Evolutionary conservation across 1,140 invertebrate species (phyloP).

Genomic region (Drosophila lowei): DNA sequence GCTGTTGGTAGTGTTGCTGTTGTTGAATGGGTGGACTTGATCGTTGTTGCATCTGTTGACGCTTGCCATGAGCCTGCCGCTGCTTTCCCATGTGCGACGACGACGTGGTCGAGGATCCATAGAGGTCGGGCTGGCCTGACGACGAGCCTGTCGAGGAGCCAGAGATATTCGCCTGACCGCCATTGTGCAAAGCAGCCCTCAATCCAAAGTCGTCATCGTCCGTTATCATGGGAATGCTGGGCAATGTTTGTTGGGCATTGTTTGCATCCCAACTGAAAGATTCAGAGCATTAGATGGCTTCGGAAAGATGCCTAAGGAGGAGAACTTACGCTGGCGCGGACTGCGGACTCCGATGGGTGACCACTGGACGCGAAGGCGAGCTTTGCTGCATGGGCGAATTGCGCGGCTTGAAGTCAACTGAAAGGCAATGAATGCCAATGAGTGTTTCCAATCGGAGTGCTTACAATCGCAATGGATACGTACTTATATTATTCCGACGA

Average conservation of each 20-base stretch:
- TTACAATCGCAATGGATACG: constrained; percentile 12
- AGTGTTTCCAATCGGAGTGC: too few species aligned
- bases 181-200: constrained; percentile 64
- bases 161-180: constrained; percentile 64
- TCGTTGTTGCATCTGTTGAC: constrained; percentile 54
- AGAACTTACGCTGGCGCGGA: constrained; percentile 78
- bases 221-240: constrained; percentile 90
- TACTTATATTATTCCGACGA: constrained; percentile 79
- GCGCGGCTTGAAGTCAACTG: constrained; percentile 80
- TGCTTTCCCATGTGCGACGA: constrained; percentile 52
- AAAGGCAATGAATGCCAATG: constrained; percentile 3
- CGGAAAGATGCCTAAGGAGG: background rate
- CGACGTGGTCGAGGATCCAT: constrained; percentile 38
- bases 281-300: background rate
- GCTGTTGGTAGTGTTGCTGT: constrained; percentile 55
- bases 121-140: constrained; percentile 48
- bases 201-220: constrained; percentile 86
- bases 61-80: constrained; percentile 66
- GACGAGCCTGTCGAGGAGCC: constrained; percentile 68
- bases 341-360: constrained; percentile 77
- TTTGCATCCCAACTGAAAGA: constrained; percentile 85
- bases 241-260: constrained; percentile 86
- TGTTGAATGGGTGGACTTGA: constrained; percentile 64
- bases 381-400: constrained; percentile 82
- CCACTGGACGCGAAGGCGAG: constrained; percentile 74